phyloP scores from a whole-genome alignment of 2,888 invertebrate genomes.

The Chymomyza amoena region DNA sequence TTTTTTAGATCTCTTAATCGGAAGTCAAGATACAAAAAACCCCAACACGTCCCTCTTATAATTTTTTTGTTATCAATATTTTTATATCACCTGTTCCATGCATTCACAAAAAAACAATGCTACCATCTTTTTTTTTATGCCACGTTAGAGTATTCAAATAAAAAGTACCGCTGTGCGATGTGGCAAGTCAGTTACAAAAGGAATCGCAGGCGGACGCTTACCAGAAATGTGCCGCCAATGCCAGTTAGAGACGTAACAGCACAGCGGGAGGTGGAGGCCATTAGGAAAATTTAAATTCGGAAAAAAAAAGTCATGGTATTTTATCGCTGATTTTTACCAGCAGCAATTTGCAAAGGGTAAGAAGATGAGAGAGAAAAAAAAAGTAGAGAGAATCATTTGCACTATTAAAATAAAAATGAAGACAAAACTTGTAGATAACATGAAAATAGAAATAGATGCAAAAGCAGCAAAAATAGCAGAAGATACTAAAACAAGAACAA shows the following conservation, averaged over 20 bases:
- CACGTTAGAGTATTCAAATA: not conserved
- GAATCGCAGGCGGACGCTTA: conserved; percentile 6
- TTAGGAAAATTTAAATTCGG: not conserved
- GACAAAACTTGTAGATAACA: conserved; percentile 70
- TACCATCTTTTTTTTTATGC: not conserved
- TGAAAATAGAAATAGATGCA: conserved; percentile 51
- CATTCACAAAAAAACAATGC: no score
- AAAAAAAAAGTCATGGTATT: conserved; percentile 21
- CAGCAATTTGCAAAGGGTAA: conserved; percentile 51
- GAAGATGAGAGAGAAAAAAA: not conserved
- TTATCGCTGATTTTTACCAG: conserved; percentile 45
- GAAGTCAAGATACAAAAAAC: no score
- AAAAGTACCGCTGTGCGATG: conserved; percentile 3
- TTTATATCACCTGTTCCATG: no score
- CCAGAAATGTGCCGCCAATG: conserved; percentile 4
- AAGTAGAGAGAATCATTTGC: conserved; percentile 56
- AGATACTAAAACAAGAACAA: conserved; percentile 25
- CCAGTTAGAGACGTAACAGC: conserved; percentile 1
- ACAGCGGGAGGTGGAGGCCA: not conserved
- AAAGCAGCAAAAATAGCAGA: conserved; percentile 22
- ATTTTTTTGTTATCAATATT: no score
- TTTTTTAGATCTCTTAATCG: no score
- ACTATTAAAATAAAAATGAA: conserved; percentile 74
- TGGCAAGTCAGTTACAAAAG: not conserved
- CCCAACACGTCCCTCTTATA: no score